Base-by-base conservation (phyloP, 1,140 invertebrate genomes). In the Physella acuta region DNA sequence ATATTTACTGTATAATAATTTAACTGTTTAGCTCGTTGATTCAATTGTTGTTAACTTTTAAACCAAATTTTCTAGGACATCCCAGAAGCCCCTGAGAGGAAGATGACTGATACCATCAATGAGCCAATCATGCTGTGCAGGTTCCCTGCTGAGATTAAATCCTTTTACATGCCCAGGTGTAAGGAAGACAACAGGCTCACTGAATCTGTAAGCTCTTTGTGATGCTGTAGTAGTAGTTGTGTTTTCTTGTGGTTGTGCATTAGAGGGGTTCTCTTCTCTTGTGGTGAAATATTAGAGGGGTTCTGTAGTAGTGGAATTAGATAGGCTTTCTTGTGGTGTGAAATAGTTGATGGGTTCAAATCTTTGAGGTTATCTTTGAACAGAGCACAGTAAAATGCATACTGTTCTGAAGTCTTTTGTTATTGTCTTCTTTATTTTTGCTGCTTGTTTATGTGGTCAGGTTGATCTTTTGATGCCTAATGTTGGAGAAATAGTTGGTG, bases 401-500 rank as follows among this genome's bases (percentile, higher is more conserved):
- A n/a, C n/a, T n/a, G n/a, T n/a, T n/a, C n/a, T n/a, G n/a, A n/a
- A n/a, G n/a, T n/a, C n/a, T n/a, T n/a, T n/a, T n/a, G n/a, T n/a
- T n/a, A n/a, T n/a, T n/a, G n/a, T n/a, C n/a, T n/a, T n/a, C n/a
- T n/a, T n/a, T n/a, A n/a, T n/a, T n/a, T n/a, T n/a, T n/a, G n/a
- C n/a, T n/a, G n/a, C n/a, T n/a, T n/a, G n/a, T n/a, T n/a, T n/a
- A n/a, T n/a, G n/a, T n/a, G n/a, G n/a, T n/a, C n/a, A n/a, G 88
- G 89, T 92, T 26, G 98, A 99, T 86, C 90, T 99, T 16, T 85
- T 99, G 56, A 88, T 99, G 86, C 97, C 97, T 0, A 94, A 93
- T 81, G 98, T 99, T 30, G 98, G 97, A 0, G 98, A 99, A 88
- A 98, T 99, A 79, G 91, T 99, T 58, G 98, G 98, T n/a, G 98